Conservation (phyloP, 2,113 vertebrate species). For the Aix galericulata region DNA sequence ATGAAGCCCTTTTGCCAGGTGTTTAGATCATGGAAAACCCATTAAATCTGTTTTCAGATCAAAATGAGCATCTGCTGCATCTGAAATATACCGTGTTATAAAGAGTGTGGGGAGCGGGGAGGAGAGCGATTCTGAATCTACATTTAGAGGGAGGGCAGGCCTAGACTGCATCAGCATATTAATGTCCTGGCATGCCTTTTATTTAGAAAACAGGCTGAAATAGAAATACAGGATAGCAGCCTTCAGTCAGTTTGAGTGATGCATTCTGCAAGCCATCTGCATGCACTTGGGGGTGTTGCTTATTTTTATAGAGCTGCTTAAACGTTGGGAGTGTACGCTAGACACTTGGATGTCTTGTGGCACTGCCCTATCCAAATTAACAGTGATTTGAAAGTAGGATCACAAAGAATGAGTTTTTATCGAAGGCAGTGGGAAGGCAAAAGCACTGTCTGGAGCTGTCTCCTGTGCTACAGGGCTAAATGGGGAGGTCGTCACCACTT, state of each 20-base stretch:
- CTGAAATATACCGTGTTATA: slow-evolving; percentile 4
- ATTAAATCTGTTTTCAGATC: slow-evolving; percentile 55
- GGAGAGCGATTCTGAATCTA: neutral
- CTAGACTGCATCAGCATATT: neutral
- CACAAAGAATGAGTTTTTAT: neutral
- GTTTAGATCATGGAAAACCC: slow-evolving; percentile 52
- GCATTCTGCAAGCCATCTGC: neutral
- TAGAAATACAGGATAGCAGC: neutral
- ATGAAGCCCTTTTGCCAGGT: slow-evolving; percentile 20
- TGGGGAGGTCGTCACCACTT: neutral
- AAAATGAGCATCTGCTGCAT: slow-evolving; percentile 15
- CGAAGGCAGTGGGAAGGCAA: neutral
- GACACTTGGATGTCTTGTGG: neutral
- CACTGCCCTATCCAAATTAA: neutral
- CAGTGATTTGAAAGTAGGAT: neutral
- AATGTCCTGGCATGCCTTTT: neutral
- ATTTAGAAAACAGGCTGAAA: neutral
- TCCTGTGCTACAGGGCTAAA: neutral
- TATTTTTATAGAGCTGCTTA: neutral
- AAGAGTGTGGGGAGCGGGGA: neutral
- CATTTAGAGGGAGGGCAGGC: neutral
- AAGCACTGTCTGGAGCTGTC: neutral
- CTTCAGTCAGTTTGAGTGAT: neutral
- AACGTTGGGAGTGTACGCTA: neutral
- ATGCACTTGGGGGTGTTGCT: neutral